Evolutionary conservation across 2,888 invertebrate species (phyloP), one percentile per base, ranked within the genome.

Genomic region (Aricia artaxerxes): DNA sequence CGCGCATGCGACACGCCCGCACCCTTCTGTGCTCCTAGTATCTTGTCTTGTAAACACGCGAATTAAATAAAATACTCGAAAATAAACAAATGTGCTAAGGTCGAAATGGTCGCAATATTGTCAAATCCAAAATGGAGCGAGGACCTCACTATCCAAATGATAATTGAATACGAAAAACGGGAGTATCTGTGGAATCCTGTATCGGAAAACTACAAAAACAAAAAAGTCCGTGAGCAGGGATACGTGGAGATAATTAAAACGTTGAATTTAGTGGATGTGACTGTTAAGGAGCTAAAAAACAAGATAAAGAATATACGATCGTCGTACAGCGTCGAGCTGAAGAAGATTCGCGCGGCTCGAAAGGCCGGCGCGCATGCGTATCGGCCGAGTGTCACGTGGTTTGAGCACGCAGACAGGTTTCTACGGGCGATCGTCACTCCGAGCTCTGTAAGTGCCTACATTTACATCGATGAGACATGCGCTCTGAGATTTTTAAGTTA

Each of bases 1-100:
- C 94, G 94, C 94, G 94, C 94, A 94, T 94, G 94, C 94, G 94
- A 91, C 91, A 91, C 92, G 93, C 93, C 93, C 93, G 94, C 94
- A 94, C 93, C 91, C 92, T 92, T 91, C 91, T 92, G 89, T 87
- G 91, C 90, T 89, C 91, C 91, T 90, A 84, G 90, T 91, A 89
- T 85, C 84, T 80, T 83, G 85, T 85, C 87, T 84, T 84, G 85
- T 85, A 87, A 87, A 84, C 85, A 88, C 91, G 91, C 91, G 89
- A 89, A 88, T 87, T 84, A 85, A 86, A 83, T 85, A 83, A 85
- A 83, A 85, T 84, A 84, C 83, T 83, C 80, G 82, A 85, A 85
- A 85, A 75, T 79, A 86, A 86, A 86, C 84, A 80, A 81, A 92
- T 92, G 92, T 87, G 88, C 85, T 89, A 89, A 77, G 64, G 89